These are phyloP conservation scores for Xanthorhoe designata DNA, from an alignment of 2,888 invertebrate species.

Conservation along the genomic window DNA sequence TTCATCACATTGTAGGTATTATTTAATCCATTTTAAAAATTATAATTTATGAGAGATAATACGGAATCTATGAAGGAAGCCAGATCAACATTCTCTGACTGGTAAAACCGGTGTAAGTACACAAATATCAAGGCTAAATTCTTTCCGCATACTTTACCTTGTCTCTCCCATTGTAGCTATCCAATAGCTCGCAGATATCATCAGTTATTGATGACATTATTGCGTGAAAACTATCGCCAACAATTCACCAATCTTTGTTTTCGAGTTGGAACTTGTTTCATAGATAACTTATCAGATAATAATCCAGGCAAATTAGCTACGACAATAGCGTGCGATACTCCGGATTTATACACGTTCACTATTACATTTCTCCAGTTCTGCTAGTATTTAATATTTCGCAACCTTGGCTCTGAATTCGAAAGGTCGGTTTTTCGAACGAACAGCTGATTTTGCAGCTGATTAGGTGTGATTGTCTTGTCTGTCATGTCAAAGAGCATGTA, in stretches of 20 bases:
- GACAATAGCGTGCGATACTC: slow-evolving; percentile 52
- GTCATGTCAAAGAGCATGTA: no score
- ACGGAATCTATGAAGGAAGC: background rate
- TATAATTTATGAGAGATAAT: no score
- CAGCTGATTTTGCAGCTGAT: slow-evolving; percentile 49
- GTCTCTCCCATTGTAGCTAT: slow-evolving; percentile 94
- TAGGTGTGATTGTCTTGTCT: background rate
- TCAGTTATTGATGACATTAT: slow-evolving; percentile 74
- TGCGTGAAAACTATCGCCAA: slow-evolving; percentile 35
- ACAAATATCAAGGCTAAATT: slow-evolving; percentile 60
- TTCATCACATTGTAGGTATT: no score
- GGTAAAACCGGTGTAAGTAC: slow-evolving; percentile 50
- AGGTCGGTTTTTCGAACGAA: slow-evolving; percentile 53
- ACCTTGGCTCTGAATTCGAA: slow-evolving; percentile 65
- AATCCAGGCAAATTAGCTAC: slow-evolving; percentile 23
- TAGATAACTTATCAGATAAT: slow-evolving; percentile 51
- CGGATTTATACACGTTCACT: slow-evolving; percentile 62
- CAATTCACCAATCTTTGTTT: slow-evolving; percentile 21
- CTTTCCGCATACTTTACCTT: slow-evolving; percentile 87
- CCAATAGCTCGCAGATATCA: slow-evolving; percentile 90
- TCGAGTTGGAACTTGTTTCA: slow-evolving; percentile 34
- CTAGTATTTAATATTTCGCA: slow-evolving; percentile 49
- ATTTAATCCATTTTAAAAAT: no score
- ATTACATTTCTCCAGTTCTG: slow-evolving; percentile 71
- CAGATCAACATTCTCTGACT: slow-evolving; percentile 40